Evolutionary conservation across 2,797 vertebrate species (phyloP), one percentile per base, ranked within the genome.

Genomic region (Arremon aurantiirostris): DNA sequence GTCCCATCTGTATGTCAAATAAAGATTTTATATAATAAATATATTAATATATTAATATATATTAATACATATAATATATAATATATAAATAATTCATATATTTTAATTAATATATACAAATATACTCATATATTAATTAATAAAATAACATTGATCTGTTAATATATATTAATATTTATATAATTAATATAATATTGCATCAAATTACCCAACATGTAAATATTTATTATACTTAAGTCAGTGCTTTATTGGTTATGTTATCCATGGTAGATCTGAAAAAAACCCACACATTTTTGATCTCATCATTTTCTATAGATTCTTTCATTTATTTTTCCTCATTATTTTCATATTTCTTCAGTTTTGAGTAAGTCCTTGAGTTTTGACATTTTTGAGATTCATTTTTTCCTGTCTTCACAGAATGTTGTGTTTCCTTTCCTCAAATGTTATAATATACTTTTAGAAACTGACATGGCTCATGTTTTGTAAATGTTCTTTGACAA

Each of bases 201-300:
- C 7, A 61, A 79, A 82, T 57, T 1, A 49, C 3, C 9, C 61
- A 68, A 56, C 60, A 60, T 57, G 3, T 53, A 57, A 72, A 65
- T 9, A 44, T 61, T 27, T 64, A 20, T 24, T 64, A 8, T 52
- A 23, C 84, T 75, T 86, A 55, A 0, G 1, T 60, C 8, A 26
- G 13, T 56, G 4, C 2, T 30, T 65, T 49, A 32, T 26, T 56
- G 3, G 6, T 17, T 65, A 24, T 52, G 11, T 55, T 82, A 55
- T 55, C 20, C 8, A 13, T 21, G 2, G 13, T 9, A 71, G 3
- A 56, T 34, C 24, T 35, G 16, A 59, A 59, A 60, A 82, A 35
- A 53, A 0, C 0, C 2, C 7, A 7, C 3, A 0, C 17, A 18
- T 34, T 73, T 75, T 64, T 4, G 7, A 55, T 68, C 8, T 3